Conservation (phyloP, 2,888 invertebrate genomes). For the Nebria salina region DNA sequence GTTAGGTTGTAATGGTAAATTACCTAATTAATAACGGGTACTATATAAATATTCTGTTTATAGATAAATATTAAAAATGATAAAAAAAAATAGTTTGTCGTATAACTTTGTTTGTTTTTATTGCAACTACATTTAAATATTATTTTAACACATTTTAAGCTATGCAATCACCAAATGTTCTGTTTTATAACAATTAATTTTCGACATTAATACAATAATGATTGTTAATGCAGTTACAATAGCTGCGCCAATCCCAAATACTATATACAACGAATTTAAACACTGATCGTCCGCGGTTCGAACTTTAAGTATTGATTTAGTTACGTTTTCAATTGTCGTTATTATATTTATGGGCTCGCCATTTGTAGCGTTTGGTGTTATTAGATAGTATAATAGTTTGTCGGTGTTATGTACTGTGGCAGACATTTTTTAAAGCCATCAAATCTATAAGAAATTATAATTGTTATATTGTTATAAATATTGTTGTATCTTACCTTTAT, state of each 20-base stretch:
- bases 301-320: background rate
- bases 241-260: constrained; percentile 22
- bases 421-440: background rate
- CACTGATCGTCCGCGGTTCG: constrained; percentile 27
- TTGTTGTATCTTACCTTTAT: background rate
- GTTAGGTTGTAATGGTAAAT: background rate
- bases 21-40: background rate
- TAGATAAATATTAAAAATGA: too few relatives aligned
- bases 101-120: background rate
- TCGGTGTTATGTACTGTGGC: constrained; percentile 3
- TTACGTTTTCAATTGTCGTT: constrained; percentile 1
- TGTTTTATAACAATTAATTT: constrained; percentile 30
- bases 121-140: background rate
- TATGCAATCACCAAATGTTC: constrained; percentile 7
- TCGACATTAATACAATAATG: constrained; percentile 28
- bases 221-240: constrained; percentile 27
- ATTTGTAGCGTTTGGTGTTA: constrained; percentile 2
- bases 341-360: background rate
- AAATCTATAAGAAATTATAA: background rate
- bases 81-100: too few relatives aligned
- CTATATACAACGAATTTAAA: constrained; percentile 36
- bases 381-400: constrained; percentile 16
- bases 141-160: background rate
- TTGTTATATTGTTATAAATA: background rate
- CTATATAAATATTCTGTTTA: too few relatives aligned